A percentile compares a stretch with the other conserved stretches of the same genome.
These are phyloP conservation scores for Alouatta palliata DNA, from an alignment of 2,113 vertebrate genomes.

Conservation along the genomic window DNA sequence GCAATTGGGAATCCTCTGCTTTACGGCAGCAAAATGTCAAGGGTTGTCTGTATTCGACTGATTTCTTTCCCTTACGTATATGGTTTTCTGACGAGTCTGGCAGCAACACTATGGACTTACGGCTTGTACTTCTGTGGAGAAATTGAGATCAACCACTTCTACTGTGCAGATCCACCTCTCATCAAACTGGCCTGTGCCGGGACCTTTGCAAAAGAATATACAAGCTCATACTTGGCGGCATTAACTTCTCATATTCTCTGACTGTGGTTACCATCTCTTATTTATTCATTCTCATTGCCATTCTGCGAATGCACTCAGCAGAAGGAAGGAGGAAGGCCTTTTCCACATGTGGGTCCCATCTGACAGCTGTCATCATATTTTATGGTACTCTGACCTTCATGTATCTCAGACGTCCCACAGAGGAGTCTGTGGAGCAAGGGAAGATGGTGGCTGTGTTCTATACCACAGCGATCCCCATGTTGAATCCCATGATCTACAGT, in stretches of 20 bases:
- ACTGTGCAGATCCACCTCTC: slow-evolving; percentile 78
- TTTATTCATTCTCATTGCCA: slow-evolving; percentile 42
- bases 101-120: slow-evolving; percentile 71
- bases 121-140: slow-evolving; percentile 72
- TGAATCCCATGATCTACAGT: slow-evolving; percentile 57
- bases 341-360: slow-evolving; percentile 50
- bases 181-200: slow-evolving; percentile 71
- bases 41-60: not conserved
- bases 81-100: slow-evolving; percentile 71
- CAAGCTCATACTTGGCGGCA: slow-evolving; percentile 14
- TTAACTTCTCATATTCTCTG: slow-evolving; percentile 69
- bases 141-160: slow-evolving; percentile 79
- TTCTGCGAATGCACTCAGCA: not conserved
- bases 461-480: slow-evolving; percentile 56
- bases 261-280: slow-evolving; percentile 28
- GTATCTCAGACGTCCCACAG: slow-evolving; percentile 14
- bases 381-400: slow-evolving; percentile 57
- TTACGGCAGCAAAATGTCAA: slow-evolving; percentile 47
- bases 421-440: slow-evolving; percentile 45
- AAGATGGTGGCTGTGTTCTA: slow-evolving; percentile 67
- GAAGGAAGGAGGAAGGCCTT: slow-evolving; percentile 53
- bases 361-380: slow-evolving; percentile 36
- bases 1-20: slow-evolving; percentile 50
- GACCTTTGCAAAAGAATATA: slow-evolving; percentile 56
- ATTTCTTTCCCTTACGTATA: slow-evolving; percentile 52